A percentile compares a stretch with the other conserved stretches of the same genome.
Conservation (phyloP, 2,888 invertebrate genomes). For the Caenorhabditis panamensis region DNA sequence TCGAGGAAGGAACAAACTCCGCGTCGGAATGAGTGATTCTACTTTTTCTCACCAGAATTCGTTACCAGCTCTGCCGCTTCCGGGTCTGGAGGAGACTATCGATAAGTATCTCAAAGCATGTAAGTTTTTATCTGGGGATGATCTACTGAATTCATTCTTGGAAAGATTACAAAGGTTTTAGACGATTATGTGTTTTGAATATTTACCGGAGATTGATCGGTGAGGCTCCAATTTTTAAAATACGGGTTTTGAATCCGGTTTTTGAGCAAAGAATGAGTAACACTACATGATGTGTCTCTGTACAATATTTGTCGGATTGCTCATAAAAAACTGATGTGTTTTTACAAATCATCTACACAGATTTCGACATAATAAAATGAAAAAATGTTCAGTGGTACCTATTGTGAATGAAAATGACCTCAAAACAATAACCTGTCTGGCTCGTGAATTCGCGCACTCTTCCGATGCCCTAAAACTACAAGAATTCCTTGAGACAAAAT, state of each 20-base stretch:
- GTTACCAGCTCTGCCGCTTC: conserved; percentile 67
- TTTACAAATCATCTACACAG: too few species aligned
- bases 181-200: neutral
- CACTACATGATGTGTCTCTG: too few species aligned
- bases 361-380: too few species aligned
- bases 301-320: too few species aligned
- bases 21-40: conserved; percentile 12
- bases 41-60: conserved; percentile 53
- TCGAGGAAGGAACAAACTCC: neutral
- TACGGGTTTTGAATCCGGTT: too few species aligned
- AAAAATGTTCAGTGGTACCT: conserved; percentile 58
- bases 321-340: too few species aligned
- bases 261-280: too few species aligned
- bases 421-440: conserved; percentile 25
- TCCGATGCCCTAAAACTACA: conserved; percentile 58
- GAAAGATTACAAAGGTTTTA: neutral
- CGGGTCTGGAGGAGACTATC: conserved; percentile 68
- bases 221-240: too few species aligned
- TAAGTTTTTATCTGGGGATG: conserved; percentile 39
- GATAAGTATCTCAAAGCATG: conserved; percentile 69
- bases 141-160: too few species aligned
- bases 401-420: conserved; percentile 56
- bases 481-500: conserved; percentile 57
- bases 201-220: too few species aligned
- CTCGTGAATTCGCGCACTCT: conserved; percentile 59